Percentiles rank a stretch among this genome's conserved stretches.
Conservation (phyloP, 2,888 invertebrate species). For the Oithona nana region DNA sequence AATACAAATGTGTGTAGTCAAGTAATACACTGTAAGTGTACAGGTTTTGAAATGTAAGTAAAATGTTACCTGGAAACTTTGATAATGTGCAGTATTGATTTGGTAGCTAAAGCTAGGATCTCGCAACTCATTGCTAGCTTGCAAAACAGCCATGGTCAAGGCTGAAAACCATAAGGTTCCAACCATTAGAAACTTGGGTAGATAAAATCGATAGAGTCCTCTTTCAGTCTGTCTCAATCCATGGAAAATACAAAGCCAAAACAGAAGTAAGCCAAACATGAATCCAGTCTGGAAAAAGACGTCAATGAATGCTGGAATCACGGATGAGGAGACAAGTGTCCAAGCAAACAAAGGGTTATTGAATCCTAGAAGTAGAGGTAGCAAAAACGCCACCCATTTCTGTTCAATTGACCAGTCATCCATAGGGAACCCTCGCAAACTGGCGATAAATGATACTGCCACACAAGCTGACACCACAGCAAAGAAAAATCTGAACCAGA, state of each 20-base stretch:
- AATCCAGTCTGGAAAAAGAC: conserved; percentile 75
- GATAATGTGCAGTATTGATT: conserved; percentile 48
- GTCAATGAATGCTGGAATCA: conserved; percentile 79
- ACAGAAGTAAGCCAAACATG: conserved; percentile 62
- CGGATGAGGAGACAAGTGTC: conserved; percentile 66
- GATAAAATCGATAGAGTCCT: conserved; percentile 47
- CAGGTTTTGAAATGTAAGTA: no score
- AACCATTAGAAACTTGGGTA: conserved; percentile 71
- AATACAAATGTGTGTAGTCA: no score
- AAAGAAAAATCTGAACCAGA: conserved; percentile 90
- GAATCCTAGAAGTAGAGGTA: conserved; percentile 69
- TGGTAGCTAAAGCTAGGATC: conserved; percentile 86
- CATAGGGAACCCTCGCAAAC: conserved; percentile 62
- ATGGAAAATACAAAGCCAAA: conserved; percentile 90
- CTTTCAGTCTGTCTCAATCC: conserved; percentile 62
- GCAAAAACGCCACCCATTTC: conserved; percentile 74
- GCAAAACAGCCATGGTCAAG: conserved; percentile 68
- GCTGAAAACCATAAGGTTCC: conserved; percentile 69
- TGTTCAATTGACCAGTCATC: conserved; percentile 95
- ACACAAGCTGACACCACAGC: conserved; percentile 63
- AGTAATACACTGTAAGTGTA: no score
- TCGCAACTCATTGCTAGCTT: conserved; percentile 62
- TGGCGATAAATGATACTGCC: conserved; percentile 47
- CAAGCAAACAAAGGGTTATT: conserved; percentile 87
- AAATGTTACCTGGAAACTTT: no score